These are phyloP conservation scores for Sinosuthora webbiana DNA, from an alignment of 2,113 vertebrate genomes.

Conservation along the genomic window DNA sequence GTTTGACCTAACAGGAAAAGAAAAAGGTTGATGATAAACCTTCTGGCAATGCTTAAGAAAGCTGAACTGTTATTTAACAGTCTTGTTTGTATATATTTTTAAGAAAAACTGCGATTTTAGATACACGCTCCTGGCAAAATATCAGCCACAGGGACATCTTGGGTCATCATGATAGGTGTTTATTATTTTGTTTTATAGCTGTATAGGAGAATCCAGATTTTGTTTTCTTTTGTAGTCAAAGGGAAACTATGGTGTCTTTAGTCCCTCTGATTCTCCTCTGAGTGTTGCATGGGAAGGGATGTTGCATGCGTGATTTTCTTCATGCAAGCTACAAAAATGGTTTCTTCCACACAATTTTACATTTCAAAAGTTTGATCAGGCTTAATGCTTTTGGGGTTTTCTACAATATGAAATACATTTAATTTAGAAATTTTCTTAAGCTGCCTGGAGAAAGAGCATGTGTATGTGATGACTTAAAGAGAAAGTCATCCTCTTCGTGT, in stretches of 20 bases:
- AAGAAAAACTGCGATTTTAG: not conserved
- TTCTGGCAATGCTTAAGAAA: not conserved
- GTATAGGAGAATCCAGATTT: not conserved
- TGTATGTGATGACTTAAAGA: not conserved
- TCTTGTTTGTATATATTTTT: not conserved
- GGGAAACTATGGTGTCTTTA: accelerated
- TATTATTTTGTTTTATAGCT: not conserved
- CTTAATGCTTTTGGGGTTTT: not conserved
- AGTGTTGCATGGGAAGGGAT: not conserved
- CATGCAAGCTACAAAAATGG: not conserved
- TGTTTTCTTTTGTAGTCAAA: not conserved
- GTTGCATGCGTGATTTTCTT: not conserved
- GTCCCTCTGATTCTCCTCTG: not conserved
- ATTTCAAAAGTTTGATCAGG: not conserved
- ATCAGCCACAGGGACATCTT: not conserved
- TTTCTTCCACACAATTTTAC: not conserved
- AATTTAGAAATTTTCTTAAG: not conserved
- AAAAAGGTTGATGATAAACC: not conserved
- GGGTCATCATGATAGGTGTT: not conserved
- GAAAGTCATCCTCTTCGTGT: not conserved
- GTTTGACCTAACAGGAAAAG: not conserved
- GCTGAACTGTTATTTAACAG: not conserved
- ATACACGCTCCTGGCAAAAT: not conserved
- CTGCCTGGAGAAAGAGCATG: not conserved
- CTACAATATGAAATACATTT: not conserved